Conservation (phyloP, 2,113 vertebrate species). For the western clawed frog (Xenopus tropicalis) region DNA sequence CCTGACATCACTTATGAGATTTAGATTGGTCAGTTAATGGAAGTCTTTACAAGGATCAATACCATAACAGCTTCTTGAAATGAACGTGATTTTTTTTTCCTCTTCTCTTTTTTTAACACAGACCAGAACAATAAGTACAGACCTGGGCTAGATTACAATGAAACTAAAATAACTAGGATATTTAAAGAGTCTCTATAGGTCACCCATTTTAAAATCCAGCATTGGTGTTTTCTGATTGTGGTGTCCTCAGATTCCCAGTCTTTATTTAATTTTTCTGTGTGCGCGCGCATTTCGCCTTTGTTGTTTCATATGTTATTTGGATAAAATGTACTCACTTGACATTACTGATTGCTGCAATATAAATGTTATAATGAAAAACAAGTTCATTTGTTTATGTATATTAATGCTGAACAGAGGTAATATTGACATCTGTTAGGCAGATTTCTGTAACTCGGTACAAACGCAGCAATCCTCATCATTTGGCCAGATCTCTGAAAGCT, state of each 20-base stretch:
- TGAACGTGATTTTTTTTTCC: conserved; percentile 62
- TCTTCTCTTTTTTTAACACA: conserved; percentile 52
- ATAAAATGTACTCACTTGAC: conserved; percentile 39
- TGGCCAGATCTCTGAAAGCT: conserved; percentile 29
- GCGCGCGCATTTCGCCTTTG: conserved; percentile 23
- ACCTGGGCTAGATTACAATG: conserved; percentile 66
- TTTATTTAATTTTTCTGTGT: conserved; percentile 7
- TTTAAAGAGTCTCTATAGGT: conserved; percentile 14
- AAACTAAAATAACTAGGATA: conserved; percentile 1
- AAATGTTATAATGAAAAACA: conserved; percentile 45
- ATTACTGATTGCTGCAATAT: conserved; percentile 44
- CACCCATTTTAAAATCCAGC: not conserved
- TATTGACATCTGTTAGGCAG: conserved; percentile 43
- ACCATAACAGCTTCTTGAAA: conserved; percentile 80
- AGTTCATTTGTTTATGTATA: conserved; percentile 46
- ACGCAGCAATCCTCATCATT: conserved; percentile 34
- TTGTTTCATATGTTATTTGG: conserved; percentile 44
- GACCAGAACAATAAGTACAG: conserved; percentile 70
- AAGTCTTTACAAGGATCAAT: conserved; percentile 83
- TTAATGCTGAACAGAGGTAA: conserved; percentile 46
- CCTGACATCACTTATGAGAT: conserved; percentile 82
- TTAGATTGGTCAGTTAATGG: conserved; percentile 84
- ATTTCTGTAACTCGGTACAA: conserved; percentile 41
- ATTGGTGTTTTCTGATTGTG: not conserved
- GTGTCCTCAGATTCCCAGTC: conserved; percentile 33